Evolutionary conservation across 2,888 invertebrate genomes (phyloP).

Genomic region (Sialis lutaria): DNA sequence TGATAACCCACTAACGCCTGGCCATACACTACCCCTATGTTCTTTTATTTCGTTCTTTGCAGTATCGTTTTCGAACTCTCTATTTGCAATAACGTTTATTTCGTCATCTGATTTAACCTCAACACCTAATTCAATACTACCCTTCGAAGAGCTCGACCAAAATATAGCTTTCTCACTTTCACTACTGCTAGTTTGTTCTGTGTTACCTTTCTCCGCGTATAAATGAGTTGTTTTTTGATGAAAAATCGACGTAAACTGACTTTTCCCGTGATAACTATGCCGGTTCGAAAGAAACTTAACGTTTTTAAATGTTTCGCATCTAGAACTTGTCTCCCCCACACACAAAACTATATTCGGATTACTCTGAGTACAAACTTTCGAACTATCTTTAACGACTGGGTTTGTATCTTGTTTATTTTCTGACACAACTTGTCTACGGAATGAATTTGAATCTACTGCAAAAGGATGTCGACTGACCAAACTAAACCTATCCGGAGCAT

Average conservation of each 20-base stretch:
- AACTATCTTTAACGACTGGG: no score
- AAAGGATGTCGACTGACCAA: neutral
- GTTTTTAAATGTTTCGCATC: neutral
- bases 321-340: neutral
- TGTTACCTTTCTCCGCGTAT: neutral
- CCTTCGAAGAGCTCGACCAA: no score
- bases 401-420: no score
- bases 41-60: neutral
- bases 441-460: neutral
- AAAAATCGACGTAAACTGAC: neutral
- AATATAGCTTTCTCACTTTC: no score
- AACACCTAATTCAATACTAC: no score
- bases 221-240: neutral
- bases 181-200: neutral
- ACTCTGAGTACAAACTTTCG: neutral
- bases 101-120: no score
- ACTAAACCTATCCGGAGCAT: slow-evolving; percentile 7
- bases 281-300: neutral
- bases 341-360: neutral
- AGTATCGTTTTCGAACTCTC: no score
- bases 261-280: no score
- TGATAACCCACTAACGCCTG: neutral
- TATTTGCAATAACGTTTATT: no score
- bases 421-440: neutral
- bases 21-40: no score